Evolutionary conservation across 1,140 invertebrate genomes (phyloP), one percentile per base, ranked within the genome.

Genomic region (Lordiphosa mommai): DNA sequence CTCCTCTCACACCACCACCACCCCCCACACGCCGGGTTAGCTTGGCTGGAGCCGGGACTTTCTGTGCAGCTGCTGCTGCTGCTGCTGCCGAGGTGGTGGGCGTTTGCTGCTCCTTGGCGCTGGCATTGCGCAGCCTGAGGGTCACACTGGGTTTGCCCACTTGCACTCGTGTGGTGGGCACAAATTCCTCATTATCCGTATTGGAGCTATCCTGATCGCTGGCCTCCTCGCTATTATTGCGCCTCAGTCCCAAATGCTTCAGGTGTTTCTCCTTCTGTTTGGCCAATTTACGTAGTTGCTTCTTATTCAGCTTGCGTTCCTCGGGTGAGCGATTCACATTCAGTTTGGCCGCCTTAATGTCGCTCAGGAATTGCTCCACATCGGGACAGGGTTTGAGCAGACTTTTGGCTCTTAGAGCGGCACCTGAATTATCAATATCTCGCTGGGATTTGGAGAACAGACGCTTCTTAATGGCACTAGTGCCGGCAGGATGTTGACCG

Each of bases 201-300:
- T 80, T 74, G 49, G 71, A 87, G 29, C 71, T 87, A 0, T 79
- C 86, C 37, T 72, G 70, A 43, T 86, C 87, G 12, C 68, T 72
- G 10, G 76, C 66, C 51, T 89, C 82, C 14, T 79, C 72, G 33
- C 72, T 88, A 30, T 64, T 72, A 4, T 73, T 88, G 10, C 85
- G 63, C 20, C 65, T 53, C 16, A 92, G 72, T 0, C 91, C 91
- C 12, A 92, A 60, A 41, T 91, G 90, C 79, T 90, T 90, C 9
- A 92, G 70, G 67, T 92, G 91, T 47, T 90, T 91, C 41, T 92
- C 88, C 61, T 92, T 92, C 67, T 90, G 90, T 37, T 90, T 91
- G 47, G 89, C 89, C 71, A 88, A 61, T 55, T 79, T 88, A 51
- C 68, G 69, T 32, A 69, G 72, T 50, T 89, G 88, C 48, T 88